Conservation (phyloP, 1,140 invertebrate species). For the Bombus fervidus region DNA sequence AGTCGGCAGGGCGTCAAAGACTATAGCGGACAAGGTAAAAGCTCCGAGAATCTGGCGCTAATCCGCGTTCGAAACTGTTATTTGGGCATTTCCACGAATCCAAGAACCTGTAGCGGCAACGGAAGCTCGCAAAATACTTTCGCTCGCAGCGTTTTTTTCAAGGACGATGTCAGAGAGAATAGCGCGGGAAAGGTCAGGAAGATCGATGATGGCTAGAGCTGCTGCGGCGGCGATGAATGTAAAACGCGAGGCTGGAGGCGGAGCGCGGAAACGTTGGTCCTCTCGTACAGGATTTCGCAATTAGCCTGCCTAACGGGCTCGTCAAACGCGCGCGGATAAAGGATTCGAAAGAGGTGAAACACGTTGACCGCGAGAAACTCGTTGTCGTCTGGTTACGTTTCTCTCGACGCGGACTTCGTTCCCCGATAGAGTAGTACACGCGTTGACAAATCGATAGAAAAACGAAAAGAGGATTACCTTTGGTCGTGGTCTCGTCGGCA, state of each 20-base stretch:
- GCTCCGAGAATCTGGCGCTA: accelerated
- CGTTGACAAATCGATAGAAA: constrained; percentile 10
- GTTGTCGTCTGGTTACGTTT: not conserved
- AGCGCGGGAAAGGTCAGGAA: constrained; percentile 13
- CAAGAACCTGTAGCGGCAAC: not conserved
- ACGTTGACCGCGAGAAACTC: not conserved
- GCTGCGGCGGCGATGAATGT: not conserved
- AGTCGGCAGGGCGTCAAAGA: too few relatives aligned
- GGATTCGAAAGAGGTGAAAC: not conserved
- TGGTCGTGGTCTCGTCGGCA: not conserved
- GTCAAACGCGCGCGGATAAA: constrained; percentile 29
- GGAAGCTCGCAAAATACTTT: not conserved
- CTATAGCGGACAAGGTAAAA: too few relatives aligned
- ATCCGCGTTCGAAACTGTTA: not conserved
- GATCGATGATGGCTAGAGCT: constrained; percentile 17
- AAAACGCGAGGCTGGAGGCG: not conserved
- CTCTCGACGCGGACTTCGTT: too few relatives aligned
- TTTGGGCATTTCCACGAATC: not conserved
- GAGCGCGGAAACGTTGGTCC: not conserved
- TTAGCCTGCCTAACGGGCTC: constrained; percentile 28
- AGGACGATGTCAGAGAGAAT: not conserved
- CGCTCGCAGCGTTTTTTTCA: not conserved
- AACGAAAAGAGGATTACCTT: constrained; percentile 45
- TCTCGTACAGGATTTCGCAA: constrained; percentile 53
- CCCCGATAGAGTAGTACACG: not conserved